Evolutionary conservation across 2,113 vertebrate genomes (phyloP).

Genomic region (Dasyornis broadbenti): DNA sequence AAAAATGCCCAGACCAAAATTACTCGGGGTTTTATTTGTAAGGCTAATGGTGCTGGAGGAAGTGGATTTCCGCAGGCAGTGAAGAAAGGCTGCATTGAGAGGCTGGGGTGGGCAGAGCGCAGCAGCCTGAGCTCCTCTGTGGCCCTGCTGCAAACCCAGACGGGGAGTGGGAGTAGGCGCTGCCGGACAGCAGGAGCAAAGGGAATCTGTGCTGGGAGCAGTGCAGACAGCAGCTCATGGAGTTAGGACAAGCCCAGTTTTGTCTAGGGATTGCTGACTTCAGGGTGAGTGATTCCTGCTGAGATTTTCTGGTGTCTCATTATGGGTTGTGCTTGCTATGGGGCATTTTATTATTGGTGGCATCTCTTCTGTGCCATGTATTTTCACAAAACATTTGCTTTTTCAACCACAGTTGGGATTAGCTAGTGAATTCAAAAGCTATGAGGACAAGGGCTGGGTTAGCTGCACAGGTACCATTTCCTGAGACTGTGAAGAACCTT

Average conservation of each 20-base stretch:
- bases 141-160: background rate
- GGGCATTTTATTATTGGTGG: background rate
- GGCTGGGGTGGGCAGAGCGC: background rate
- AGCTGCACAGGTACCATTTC: background rate
- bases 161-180: fast-evolving
- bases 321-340: background rate
- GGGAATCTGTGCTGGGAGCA: background rate
- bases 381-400: background rate
- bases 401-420: background rate
- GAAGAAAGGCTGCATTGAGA: slow-evolving; percentile 57
- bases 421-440: background rate
- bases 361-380: background rate
- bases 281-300: fast-evolving
- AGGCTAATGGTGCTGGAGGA: slow-evolving; percentile 13
- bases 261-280: background rate
- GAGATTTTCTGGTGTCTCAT: background rate
- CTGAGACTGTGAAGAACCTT: background rate
- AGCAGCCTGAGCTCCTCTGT: background rate
- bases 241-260: background rate
- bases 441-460: background rate
- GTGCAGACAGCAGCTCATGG: background rate
- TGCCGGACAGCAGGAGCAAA: fast-evolving
- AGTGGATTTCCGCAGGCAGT: slow-evolving; percentile 8
- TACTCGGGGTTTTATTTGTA: background rate
- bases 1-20: background rate